These are phyloP conservation scores for Lerista edwardsae DNA, from an alignment of 2,797 vertebrate genomes.

Conservation along the genomic window DNA sequence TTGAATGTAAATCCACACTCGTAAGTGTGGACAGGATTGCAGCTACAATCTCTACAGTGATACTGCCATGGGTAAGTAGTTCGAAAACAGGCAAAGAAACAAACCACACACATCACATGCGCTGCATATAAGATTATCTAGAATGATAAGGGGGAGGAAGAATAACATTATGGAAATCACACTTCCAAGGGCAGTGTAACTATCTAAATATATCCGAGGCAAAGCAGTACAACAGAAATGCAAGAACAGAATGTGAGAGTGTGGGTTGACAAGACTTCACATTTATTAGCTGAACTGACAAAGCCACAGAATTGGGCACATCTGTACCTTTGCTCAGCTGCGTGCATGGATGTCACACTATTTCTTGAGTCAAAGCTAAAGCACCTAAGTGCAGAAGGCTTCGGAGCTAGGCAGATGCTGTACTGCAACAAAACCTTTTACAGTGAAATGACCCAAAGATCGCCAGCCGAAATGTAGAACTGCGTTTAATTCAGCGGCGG, in stretches of 20 bases:
- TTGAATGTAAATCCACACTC: too few relatives aligned
- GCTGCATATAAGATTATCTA: slow-evolving; percentile 14
- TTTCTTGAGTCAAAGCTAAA: background rate
- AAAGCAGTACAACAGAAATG: background rate
- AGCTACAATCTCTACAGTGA: background rate
- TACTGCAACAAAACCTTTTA: background rate
- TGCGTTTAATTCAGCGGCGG: background rate
- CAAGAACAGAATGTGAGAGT: background rate
- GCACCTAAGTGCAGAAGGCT: background rate
- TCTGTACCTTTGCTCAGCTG: background rate
- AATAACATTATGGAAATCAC: slow-evolving; percentile 27
- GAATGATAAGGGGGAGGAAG: slow-evolving; percentile 31
- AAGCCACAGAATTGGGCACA: background rate
- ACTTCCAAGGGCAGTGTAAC: slow-evolving; percentile 17
- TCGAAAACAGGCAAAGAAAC: slow-evolving; percentile 36
- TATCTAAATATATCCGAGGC: background rate
- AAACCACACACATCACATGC: slow-evolving; percentile 7
- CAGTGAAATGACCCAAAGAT: background rate
- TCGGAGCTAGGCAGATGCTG: slow-evolving; percentile 25
- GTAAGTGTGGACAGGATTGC: too few relatives aligned
- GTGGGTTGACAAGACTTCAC: background rate
- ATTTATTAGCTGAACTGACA: background rate
- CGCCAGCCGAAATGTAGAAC: background rate
- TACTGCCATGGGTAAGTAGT: slow-evolving; percentile 18
- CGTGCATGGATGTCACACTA: background rate